Conservation (phyloP, 2,113 vertebrate genomes). For the Telmatochromis bifrenatus region DNA sequence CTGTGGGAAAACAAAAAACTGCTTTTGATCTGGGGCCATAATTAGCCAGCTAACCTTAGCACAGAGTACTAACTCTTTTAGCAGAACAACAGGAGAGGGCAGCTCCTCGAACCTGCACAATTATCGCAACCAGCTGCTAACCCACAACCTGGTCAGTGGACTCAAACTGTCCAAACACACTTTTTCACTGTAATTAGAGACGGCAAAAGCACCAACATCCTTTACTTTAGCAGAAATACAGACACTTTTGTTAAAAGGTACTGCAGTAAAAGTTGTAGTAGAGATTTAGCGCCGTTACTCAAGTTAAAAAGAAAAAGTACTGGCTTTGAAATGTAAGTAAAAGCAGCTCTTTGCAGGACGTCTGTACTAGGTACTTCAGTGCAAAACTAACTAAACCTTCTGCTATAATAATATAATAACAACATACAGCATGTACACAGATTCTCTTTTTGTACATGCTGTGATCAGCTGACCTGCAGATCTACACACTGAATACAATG, state of each 20-base stretch:
- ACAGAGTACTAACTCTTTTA: neutral
- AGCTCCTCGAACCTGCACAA: neutral
- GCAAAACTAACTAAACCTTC: neutral
- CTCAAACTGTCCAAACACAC: neutral
- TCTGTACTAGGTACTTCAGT: rapidly evolving
- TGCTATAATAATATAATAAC: neutral
- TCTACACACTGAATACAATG: neutral
- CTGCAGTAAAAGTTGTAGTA: neutral
- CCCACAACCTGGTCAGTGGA: neutral
- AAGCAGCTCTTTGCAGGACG: neutral
- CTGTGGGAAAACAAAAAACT: neutral
- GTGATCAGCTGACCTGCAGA: neutral
- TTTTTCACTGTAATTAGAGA: neutral
- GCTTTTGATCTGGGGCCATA: neutral
- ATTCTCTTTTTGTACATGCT: neutral
- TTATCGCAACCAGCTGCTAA: neutral
- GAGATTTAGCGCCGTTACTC: neutral
- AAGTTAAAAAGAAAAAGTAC: neutral
- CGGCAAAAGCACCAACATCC: rapidly evolving
- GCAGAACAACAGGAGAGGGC: neutral
- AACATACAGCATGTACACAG: neutral
- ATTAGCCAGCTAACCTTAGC: neutral
- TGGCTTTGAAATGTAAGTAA: neutral
- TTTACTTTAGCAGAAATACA: neutral
- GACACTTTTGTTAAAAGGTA: neutral